Evolutionary conservation across 2,113 vertebrate genomes (phyloP).

Genomic region (Abramis brama): DNA sequence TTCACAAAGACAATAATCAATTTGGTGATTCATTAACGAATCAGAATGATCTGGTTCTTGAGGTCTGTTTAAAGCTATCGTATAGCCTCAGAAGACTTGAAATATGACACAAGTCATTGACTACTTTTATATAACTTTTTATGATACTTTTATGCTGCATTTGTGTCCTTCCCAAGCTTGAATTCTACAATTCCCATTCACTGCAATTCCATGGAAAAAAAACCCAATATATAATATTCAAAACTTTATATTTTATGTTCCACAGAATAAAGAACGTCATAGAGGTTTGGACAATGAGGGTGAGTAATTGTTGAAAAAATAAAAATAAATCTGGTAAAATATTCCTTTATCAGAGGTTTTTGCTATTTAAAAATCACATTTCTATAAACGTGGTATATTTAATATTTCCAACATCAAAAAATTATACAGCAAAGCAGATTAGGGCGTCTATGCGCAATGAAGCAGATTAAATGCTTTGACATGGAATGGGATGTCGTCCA

Average conservation of each 20-base stretch:
- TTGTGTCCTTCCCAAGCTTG: not conserved
- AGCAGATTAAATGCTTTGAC: constrained; percentile 50
- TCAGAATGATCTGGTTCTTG: not conserved
- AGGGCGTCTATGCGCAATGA: constrained; percentile 14
- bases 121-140: not conserved
- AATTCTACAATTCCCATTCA: not conserved
- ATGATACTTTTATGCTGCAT: not conserved
- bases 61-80: not conserved
- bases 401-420: constrained; percentile 10
- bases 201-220: not conserved
- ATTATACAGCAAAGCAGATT: constrained; percentile 41
- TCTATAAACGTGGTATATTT: not conserved
- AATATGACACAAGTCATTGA: not conserved
- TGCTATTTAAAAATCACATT: not conserved
- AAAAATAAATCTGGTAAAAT: not conserved
- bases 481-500: constrained; percentile 7
- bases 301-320: not conserved
- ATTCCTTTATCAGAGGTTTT: not conserved
- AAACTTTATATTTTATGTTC: not conserved
- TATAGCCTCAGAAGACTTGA: not conserved
- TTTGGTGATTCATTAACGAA: not conserved
- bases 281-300: not conserved
- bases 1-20: not conserved
- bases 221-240: not conserved
- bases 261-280: not conserved